phyloP scores from a whole-genome alignment of 2,797 vertebrate species.

The Pithecia hirsuta region DNA sequence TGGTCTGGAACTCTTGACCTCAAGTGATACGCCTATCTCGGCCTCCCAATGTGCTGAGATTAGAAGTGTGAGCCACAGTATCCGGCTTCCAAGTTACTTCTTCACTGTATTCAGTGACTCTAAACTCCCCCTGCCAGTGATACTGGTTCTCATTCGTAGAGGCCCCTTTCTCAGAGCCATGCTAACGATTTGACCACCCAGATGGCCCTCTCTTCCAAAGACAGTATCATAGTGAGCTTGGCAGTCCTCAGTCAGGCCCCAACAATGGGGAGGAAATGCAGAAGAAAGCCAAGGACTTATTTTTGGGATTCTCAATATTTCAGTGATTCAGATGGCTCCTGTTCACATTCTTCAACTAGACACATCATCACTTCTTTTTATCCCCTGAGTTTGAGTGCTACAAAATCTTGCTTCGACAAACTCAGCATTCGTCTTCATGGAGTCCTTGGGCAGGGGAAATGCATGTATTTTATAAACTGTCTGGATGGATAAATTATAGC shows the following conservation, averaged over 20 bases:
- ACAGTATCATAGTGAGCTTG: neutral
- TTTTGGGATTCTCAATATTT: neutral
- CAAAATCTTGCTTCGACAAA: neutral
- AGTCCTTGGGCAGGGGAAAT: constrained; percentile 32
- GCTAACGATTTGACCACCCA: neutral
- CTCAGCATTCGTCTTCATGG: neutral
- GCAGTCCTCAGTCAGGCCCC: neutral
- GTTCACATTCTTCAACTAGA: neutral
- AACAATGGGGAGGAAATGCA: neutral
- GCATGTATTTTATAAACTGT: constrained; percentile 23
- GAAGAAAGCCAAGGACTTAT: neutral
- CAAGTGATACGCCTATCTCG: neutral
- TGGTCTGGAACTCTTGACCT: neutral
- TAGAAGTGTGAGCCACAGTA: neutral
- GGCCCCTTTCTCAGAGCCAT: neutral
- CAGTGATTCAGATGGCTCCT: neutral
- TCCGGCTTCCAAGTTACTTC: neutral
- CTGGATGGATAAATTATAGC: constrained; percentile 42
- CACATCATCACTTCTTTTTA: neutral
- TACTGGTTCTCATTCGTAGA: fast-evolving
- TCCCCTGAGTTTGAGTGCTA: neutral
- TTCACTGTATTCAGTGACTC: neutral
- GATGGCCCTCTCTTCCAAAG: neutral
- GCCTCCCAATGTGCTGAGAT: neutral
- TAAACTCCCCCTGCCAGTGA: neutral